Evolutionary conservation across 2,888 invertebrate species (phyloP), one percentile per base, ranked within the genome.

Genomic region (Malachius bipustulatus): DNA sequence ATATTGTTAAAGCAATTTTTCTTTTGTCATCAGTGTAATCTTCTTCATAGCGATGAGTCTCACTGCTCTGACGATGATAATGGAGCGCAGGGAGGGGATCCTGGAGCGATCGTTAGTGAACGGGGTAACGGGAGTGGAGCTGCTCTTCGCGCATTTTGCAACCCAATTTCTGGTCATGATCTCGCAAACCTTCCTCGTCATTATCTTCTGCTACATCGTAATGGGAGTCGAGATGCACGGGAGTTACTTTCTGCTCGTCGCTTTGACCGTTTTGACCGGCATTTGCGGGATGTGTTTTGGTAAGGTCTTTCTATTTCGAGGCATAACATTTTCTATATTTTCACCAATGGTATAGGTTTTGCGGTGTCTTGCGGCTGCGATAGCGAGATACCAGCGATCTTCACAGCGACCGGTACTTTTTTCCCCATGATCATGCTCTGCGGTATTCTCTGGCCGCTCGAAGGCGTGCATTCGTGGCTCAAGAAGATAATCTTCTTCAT

Each of bases 221-320:
- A 90, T 89, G 55, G 70, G 76, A 15, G 66, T 93, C 34, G 82
- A 87, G 0, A 74, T 79, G 50, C 70, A 74, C 33, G 94, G 93
- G 2, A 75, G 78, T 3, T 58, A 89, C 3, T 65, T 73, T 15
- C 75, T 79, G 69, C 82, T 90, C 4, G 66, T 78, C n/a, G 45
- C 73, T 0, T 64, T 93, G 6, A 82, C 84, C 0, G 57, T 90
- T 1, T 66, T 89, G 24, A 85, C 83, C 36, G 93, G 93, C 9
- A 62, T 91, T 12, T 89, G 90, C 55, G 94, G 93, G 52, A 94
- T 94, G 94, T 80, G 82, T 38, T 89, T 89, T 50, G 89, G 85
- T 83, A 65, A 66, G 69, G n/a, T n/a, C n/a, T n/a, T n/a, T n/a
- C n/a, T n/a, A n/a, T n/a, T n/a, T n/a, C n/a, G n/a, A n/a, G n/a